phyloP scores from a whole-genome alignment of 2,888 invertebrate species.

The Tetheella fluctuosa region DNA sequence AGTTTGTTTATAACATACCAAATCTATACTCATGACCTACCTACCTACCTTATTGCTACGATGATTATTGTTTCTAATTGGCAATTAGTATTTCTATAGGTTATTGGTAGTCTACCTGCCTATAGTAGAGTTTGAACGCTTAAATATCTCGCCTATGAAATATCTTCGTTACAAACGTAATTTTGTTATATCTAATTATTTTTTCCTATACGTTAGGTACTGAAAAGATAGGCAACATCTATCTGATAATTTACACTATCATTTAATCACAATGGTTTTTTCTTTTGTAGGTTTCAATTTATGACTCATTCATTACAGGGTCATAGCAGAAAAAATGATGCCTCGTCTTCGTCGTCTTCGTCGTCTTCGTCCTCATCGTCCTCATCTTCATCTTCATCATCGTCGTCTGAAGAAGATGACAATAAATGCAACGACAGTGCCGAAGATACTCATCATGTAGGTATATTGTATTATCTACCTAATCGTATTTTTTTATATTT shows the following conservation, averaged over 20 bases:
- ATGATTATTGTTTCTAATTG: neutral
- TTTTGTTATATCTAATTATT: too few relatives aligned
- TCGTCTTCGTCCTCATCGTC: constrained; percentile 57
- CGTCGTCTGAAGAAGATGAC: constrained; percentile 53
- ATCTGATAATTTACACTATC: too few relatives aligned
- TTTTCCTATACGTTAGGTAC: too few relatives aligned
- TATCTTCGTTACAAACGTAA: too few relatives aligned
- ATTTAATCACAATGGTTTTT: too few relatives aligned
- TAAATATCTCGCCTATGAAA: too few relatives aligned
- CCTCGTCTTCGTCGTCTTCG: constrained; percentile 55
- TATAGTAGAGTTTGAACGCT: neutral
- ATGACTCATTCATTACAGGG: constrained; percentile 35
- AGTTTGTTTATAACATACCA: constrained; percentile 14
- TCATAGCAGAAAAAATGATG: constrained; percentile 35
- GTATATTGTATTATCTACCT: constrained; percentile 15
- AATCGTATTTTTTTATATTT: too few relatives aligned
- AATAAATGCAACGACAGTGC: constrained; percentile 36
- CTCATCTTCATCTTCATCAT: constrained; percentile 39
- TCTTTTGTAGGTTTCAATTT: too few relatives aligned
- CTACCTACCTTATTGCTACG: neutral
- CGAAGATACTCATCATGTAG: constrained; percentile 37
- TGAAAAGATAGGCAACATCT: too few relatives aligned
- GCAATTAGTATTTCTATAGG: too few relatives aligned
- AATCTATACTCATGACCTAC: neutral
- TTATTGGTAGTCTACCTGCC: too few relatives aligned